Percentiles rank a stretch among this genome's conserved stretches.
Conservation (phyloP, 2,888 invertebrate genomes). For the Ariolimax columbianus region DNA sequence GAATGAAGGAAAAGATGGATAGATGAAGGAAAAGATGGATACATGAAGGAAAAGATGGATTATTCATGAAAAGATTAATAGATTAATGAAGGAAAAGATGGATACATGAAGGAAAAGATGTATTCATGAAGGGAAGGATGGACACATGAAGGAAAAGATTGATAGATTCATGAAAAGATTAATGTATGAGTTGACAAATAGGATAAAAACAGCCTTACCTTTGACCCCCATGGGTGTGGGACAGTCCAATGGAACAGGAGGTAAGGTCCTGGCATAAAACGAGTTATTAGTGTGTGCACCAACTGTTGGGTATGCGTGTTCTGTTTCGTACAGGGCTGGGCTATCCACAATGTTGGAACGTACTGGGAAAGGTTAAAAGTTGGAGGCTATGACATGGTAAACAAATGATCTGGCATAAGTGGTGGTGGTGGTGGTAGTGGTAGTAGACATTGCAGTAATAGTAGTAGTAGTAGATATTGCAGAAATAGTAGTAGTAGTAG, state of each 20-base stretch:
- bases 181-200: no score
- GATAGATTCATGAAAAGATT: no score
- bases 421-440: background rate
- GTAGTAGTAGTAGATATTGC: background rate
- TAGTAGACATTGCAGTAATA: background rate
- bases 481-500: background rate
- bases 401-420: background rate
- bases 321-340: conserved; percentile 75
- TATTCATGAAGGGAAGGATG: no score
- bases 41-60: no score
- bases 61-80: no score
- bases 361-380: conserved; percentile 2
- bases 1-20: no score
- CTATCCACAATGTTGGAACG: conserved; percentile 70
- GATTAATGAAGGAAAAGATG: no score
- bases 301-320: conserved; percentile 76
- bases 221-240: conserved; percentile 78
- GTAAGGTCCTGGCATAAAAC: conserved; percentile 75
- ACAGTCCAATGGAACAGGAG: conserved; percentile 78
- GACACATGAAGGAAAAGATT: no score
- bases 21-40: no score
- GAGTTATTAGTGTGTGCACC: conserved; percentile 75
- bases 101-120: no score
- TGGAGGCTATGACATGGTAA: background rate
- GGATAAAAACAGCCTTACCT: conserved; percentile 71